Percentiles rank a stretch among this genome's conserved stretches.
phyloP scores from a whole-genome alignment of 2,797 vertebrate species.

The Buphagus erythrorhynchus region DNA sequence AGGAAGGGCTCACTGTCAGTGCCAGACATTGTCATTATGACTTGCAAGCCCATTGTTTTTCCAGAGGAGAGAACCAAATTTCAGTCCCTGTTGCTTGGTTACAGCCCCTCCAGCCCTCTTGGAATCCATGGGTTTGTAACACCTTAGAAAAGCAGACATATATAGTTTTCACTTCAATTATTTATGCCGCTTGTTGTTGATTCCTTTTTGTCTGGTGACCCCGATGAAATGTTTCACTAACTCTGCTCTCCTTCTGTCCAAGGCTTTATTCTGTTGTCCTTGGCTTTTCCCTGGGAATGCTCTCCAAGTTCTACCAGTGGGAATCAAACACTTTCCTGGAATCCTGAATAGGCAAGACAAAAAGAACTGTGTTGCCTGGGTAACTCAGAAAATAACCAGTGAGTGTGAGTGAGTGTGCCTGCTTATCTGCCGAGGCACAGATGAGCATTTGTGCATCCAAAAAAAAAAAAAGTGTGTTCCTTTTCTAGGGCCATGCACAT shows the following conservation, averaged over 20 bases:
- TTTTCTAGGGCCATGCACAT: neutral
- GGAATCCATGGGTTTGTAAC: neutral
- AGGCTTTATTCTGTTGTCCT: neutral
- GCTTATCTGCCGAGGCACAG: neutral
- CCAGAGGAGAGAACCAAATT: neutral
- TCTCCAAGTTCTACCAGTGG: neutral
- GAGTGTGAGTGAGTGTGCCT: neutral
- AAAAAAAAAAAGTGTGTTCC: neutral
- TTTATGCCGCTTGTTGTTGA: neutral
- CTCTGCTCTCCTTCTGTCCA: neutral
- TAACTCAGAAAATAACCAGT: neutral
- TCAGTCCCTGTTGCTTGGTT: neutral
- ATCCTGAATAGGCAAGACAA: neutral
- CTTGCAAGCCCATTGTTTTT: neutral
- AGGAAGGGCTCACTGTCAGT: neutral
- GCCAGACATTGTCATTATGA: neutral
- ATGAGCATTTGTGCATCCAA: neutral
- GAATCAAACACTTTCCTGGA: neutral
- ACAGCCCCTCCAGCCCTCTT: neutral
- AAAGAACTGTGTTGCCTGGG: neutral
- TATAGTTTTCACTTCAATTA: neutral
- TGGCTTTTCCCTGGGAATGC: neutral
- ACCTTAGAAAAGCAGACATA: constrained; percentile 5
- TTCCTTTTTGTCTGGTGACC: neutral
- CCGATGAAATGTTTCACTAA: neutral